Evolutionary conservation across 1,140 invertebrate species (phyloP), one percentile per base, ranked within the genome.

Genomic region (Hyposmocoma kahamanoa): DNA sequence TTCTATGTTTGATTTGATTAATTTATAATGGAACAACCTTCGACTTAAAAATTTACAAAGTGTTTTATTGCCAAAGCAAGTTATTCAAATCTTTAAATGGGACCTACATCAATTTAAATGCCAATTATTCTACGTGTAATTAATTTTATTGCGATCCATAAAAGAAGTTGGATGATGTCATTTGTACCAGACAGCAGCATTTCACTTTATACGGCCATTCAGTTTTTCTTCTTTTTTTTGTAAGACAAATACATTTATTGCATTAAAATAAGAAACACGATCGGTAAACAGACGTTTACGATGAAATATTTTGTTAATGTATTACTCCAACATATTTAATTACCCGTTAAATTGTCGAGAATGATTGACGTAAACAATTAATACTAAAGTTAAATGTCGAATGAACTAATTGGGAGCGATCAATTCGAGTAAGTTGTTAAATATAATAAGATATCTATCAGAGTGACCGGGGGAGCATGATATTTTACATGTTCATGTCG

Each of bases 401-500:
- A n/a, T 11, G 24, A 26, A 6, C 5, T 34, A 34, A 34, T 34
- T 34, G 15, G 13, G 30, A 8, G 32, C 15, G 32, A 36, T 36
- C 47, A 24, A 42, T 47, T 20, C 22, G 48, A 22, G 36, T 39
- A 52, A 45, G 24, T 22, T 54, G 53, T 64, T 62, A 64, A 70
- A 71, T 69, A n/a, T 58, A 71, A 67, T 70, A 61, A 67, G 60
- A 71, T 72, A 58, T 61, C 41, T 64, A 71, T 74, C 57, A 22
- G 28, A 47, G 46, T 50, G 56, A 62, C 57, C 64, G 62, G 66
- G 59, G 50, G 39, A 68, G 52, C 63, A 71, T 67, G 61, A 64
- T 67, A 65, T 73, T 63, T 62, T 71, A 67, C 62, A 66, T 67
- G 63, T 65, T 63, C 59, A 60, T 60, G 65, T 70, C 59, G 63